Conservation (phyloP, 2,797 vertebrate genomes). For the Falco biarmicus region DNA sequence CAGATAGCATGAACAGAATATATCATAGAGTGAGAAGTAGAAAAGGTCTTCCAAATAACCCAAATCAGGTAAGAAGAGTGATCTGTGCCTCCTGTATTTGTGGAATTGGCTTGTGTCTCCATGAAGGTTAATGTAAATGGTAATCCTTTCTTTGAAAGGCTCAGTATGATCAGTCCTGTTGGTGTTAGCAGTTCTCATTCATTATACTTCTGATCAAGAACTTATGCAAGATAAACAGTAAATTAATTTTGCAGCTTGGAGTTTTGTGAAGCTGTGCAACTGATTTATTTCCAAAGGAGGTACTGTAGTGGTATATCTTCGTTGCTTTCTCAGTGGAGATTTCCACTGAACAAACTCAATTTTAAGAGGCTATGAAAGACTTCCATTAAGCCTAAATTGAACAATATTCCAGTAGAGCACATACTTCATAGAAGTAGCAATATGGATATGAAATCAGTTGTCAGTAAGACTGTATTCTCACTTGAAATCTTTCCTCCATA, state of each 20-base stretch:
- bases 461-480: not conserved
- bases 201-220: not conserved
- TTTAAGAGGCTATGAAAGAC: not conserved
- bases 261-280: not conserved
- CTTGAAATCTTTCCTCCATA: not conserved
- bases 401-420: not conserved
- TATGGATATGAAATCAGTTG: not conserved
- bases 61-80: not conserved
- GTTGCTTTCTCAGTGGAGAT: not conserved
- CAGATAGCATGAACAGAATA: not conserved
- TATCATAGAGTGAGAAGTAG: not conserved
- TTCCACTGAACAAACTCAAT: not conserved
- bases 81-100: not conserved
- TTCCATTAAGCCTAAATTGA: not conserved
- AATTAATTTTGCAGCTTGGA: not conserved
- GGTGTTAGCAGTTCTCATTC: not conserved
- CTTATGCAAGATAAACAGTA: not conserved
- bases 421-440: not conserved
- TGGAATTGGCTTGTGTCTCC: not conserved
- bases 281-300: not conserved
- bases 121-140: not conserved
- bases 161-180: not conserved
- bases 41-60: not conserved
- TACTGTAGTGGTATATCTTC: not conserved
- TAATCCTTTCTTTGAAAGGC: not conserved